Conservation (phyloP, 2,888 invertebrate species). For the Brachyptera putata region DNA sequence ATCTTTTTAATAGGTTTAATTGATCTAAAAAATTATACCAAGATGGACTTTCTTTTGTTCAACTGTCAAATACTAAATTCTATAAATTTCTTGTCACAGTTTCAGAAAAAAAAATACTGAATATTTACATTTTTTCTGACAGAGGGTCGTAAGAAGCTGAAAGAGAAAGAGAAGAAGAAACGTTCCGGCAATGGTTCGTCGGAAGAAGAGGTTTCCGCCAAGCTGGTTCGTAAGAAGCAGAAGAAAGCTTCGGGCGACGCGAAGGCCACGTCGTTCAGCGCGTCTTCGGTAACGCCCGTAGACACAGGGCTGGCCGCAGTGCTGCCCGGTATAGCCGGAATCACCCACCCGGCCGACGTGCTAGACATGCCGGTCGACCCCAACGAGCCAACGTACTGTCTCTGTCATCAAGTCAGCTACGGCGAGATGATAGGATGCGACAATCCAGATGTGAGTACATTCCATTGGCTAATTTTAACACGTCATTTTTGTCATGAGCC, state of each 20-base stretch:
- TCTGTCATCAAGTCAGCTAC: conserved; percentile 95
- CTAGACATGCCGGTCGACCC: conserved; percentile 90
- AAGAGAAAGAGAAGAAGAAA: conserved; percentile 62
- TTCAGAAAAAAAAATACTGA: no score
- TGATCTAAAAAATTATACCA: no score
- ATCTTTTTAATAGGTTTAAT: no score
- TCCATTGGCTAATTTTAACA: not conserved
- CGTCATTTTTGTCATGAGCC: not conserved
- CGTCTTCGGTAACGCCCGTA: conserved; percentile 29
- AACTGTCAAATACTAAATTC: no score
- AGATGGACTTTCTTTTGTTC: no score
- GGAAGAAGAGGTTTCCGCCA: conserved; percentile 48
- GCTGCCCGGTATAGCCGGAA: conserved; percentile 53
- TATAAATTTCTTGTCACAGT: no score
- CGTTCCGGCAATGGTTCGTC: conserved; percentile 47
- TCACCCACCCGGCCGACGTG: conserved; percentile 83
- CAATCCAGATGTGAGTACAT: conserved; percentile 70
- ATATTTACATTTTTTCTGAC: conserved; percentile 33
- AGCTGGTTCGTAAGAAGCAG: conserved; percentile 53
- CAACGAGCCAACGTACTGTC: conserved; percentile 96
- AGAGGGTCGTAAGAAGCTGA: conserved; percentile 67
- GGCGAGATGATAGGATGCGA: conserved; percentile 98
- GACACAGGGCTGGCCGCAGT: conserved; percentile 43
- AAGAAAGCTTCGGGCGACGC: conserved; percentile 47
- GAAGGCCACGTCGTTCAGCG: conserved; percentile 34